Conservation (phyloP, 1,140 invertebrate genomes). For the Anthonomus grandis region DNA sequence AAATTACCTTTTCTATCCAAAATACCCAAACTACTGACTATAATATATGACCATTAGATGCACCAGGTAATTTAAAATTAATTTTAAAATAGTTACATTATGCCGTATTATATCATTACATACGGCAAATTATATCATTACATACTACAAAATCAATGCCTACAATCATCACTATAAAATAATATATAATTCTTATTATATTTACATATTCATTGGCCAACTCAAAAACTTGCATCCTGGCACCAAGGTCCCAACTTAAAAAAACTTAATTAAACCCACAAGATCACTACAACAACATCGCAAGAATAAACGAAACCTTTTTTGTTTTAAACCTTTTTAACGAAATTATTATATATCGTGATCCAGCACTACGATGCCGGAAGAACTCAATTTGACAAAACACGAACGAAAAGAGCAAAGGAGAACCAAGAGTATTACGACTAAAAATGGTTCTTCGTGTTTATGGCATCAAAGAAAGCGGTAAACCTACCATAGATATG, state of each 20-base stretch:
- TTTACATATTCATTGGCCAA: constrained; percentile 41
- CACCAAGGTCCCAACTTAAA: constrained; percentile 3
- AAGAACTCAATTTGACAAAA: too few relatives aligned
- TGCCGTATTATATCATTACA: neutral
- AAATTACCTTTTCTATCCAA: too few relatives aligned
- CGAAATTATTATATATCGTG: neutral
- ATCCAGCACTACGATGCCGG: neutral
- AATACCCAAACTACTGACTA: too few relatives aligned
- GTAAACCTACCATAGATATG: too few relatives aligned
- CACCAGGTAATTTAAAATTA: neutral
- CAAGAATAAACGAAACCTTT: neutral
- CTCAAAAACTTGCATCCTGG: constrained; percentile 42
- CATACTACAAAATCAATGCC: constrained; percentile 7
- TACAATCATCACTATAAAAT: constrained; percentile 2
- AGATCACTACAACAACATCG: neutral
- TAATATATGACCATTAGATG: too few relatives aligned
- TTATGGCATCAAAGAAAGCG: too few relatives aligned
- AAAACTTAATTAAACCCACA: neutral
- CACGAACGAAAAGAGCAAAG: neutral
- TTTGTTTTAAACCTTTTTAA: neutral
- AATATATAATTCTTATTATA: constrained; percentile 21
- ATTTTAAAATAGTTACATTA: neutral
- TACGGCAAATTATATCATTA: neutral
- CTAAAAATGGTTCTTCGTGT: too few relatives aligned
- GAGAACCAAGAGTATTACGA: too few relatives aligned